These are phyloP conservation scores for Pachypsylla venusta DNA, from an alignment of 1,140 invertebrate genomes.

Conservation along the genomic window DNA sequence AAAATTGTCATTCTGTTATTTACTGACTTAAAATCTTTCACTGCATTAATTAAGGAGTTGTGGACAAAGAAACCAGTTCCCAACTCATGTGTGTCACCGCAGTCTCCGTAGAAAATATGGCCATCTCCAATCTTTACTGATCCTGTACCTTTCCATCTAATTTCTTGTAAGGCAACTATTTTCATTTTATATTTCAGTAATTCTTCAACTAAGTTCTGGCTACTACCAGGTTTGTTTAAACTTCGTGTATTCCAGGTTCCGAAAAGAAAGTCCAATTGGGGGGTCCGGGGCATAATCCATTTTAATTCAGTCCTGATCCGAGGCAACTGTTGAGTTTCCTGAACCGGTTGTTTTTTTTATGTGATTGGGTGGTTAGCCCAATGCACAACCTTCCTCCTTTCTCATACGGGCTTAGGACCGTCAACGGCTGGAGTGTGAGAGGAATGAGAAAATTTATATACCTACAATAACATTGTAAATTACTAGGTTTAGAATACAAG, in stretches of 20 bases:
- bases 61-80: too few species aligned
- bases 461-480: too few species aligned
- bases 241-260: slow-evolving; percentile 19
- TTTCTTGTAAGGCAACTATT: slow-evolving; percentile 14
- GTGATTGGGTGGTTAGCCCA: slow-evolving; percentile 16
- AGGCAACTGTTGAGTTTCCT: slow-evolving; percentile 13
- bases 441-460: too few species aligned
- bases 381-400: slow-evolving; percentile 13
- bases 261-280: neutral
- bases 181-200: slow-evolving; percentile 17
- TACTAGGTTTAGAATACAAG: too few species aligned
- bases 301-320: slow-evolving; percentile 11
- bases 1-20: too few species aligned
- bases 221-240: slow-evolving; percentile 11
- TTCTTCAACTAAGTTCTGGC: slow-evolving; percentile 13
- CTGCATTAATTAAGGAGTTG: too few species aligned
- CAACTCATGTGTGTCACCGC: neutral
- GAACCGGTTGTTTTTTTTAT: slow-evolving; percentile 12
- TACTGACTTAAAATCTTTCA: neutral
- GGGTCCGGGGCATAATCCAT: neutral
- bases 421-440: too few species aligned
- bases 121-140: neutral
- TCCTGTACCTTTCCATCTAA: slow-evolving; percentile 11
- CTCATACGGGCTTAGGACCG: neutral
- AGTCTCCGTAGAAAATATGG: slow-evolving; percentile 3